phyloP scores from a whole-genome alignment of 2,113 vertebrate species.

The Phaethon lepturus region DNA sequence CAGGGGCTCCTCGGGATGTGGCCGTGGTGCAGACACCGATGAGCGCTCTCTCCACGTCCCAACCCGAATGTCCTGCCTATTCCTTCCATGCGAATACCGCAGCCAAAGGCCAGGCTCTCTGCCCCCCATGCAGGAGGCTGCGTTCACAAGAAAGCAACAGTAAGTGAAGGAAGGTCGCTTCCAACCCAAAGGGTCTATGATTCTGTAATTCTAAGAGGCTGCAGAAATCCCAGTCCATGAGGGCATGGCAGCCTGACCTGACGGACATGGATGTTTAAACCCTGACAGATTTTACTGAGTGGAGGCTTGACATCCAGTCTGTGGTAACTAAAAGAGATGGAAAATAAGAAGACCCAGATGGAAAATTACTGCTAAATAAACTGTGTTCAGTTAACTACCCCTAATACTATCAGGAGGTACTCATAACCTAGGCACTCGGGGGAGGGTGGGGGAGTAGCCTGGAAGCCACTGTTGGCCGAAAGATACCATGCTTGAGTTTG shows the following conservation, averaged over 20 bases:
- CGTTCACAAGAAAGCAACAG: not conserved
- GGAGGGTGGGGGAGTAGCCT: not conserved
- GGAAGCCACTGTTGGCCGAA: not conserved
- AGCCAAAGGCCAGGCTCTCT: not conserved
- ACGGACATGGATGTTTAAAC: not conserved
- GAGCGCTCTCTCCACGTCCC: not conserved
- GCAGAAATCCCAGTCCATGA: not conserved
- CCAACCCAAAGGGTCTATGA: no score
- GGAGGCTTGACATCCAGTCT: not conserved
- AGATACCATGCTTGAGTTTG: accelerated
- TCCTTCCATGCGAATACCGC: not conserved
- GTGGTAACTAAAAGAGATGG: not conserved
- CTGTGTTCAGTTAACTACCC: not conserved
- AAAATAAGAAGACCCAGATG: not conserved
- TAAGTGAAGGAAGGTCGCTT: not conserved
- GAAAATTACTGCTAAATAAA: not conserved
- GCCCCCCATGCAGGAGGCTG: not conserved
- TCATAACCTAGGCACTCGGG: accelerated
- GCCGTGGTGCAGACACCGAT: not conserved
- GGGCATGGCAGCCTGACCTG: not conserved
- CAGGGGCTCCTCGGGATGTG: accelerated
- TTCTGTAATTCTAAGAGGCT: not conserved
- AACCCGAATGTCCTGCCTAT: not conserved
- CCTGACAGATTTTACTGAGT: not conserved
- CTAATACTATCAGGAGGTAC: not conserved